phyloP scores from a whole-genome alignment of 2,113 vertebrate species.

The Leuciscus idus region DNA sequence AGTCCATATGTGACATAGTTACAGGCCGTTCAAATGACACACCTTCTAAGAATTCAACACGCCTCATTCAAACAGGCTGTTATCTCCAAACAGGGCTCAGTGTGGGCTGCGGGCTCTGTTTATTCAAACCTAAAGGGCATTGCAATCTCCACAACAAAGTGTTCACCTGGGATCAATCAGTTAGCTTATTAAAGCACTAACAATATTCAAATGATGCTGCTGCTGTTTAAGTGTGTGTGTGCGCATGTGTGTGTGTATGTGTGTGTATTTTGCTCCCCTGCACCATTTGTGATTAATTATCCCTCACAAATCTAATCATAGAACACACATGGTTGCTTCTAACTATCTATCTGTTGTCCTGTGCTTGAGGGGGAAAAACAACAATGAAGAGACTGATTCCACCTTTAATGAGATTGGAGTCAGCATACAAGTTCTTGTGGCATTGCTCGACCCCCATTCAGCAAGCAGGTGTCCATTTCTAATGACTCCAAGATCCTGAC shows the following conservation, averaged over 20 bases:
- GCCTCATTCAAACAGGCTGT: conserved; percentile 39
- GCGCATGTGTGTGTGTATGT: background rate
- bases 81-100: conserved; percentile 46
- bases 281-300: conserved; percentile 65
- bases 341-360: conserved; percentile 58
- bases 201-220: conserved; percentile 57
- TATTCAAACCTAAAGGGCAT: conserved; percentile 63
- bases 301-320: conserved; percentile 62
- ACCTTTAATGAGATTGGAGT: conserved; percentile 58
- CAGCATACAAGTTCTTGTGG: conserved; percentile 48
- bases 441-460: conserved; percentile 53
- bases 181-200: conserved; percentile 65
- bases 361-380: conserved; percentile 49
- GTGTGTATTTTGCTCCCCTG: conserved; percentile 47
- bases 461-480: conserved; percentile 58
- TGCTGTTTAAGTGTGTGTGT: conserved; percentile 5
- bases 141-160: conserved; percentile 61
- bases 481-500: conserved; percentile 38
- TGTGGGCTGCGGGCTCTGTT: conserved; percentile 48
- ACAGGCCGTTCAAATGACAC: conserved; percentile 19
- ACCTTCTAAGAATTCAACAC: conserved; percentile 44
- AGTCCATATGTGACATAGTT: conserved; percentile 41
- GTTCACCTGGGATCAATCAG: conserved; percentile 66
- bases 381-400: conserved; percentile 56
- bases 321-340: conserved; percentile 60